Conservation (phyloP, 1,140 invertebrate species). For the Sinonovacula constricta region DNA sequence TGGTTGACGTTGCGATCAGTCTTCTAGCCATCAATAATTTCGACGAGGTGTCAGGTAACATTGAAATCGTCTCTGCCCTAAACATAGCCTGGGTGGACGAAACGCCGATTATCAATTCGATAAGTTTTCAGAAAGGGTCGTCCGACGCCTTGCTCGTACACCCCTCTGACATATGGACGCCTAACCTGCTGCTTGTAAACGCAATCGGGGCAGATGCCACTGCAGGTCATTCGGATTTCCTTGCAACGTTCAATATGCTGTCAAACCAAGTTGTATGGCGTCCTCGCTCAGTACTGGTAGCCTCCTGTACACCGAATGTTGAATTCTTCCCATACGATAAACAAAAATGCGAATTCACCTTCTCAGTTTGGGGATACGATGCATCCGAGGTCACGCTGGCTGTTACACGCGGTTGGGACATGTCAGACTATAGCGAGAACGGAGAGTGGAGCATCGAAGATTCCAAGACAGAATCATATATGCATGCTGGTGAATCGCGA, state of each 20-base stretch:
- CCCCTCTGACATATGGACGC: constrained; percentile 45
- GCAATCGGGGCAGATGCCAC: constrained; percentile 30
- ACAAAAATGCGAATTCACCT: constrained; percentile 43
- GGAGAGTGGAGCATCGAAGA: constrained; percentile 41
- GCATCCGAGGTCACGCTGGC: constrained; percentile 31
- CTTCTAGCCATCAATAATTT: constrained; percentile 42
- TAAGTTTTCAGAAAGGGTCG: constrained; percentile 9
- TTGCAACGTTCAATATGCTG: constrained; percentile 17
- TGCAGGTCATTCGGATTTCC: constrained; percentile 34
- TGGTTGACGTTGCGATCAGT: constrained; percentile 12
- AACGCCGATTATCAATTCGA: constrained; percentile 26
- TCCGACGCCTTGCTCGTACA: constrained; percentile 35
- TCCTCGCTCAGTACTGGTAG: constrained; percentile 40
- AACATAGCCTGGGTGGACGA: constrained; percentile 50
- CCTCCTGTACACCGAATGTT: constrained; percentile 46
- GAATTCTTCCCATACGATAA: constrained; percentile 52
- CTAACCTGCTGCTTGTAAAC: constrained; percentile 40
- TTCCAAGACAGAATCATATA: constrained; percentile 25
- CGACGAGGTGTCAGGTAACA: constrained; percentile 53
- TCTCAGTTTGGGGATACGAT: constrained; percentile 43
- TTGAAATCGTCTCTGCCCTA: constrained; percentile 44
- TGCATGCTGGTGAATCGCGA: not conserved
- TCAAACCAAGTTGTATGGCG: constrained; percentile 32
- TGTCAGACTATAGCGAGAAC: constrained; percentile 33
- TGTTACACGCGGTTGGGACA: not conserved